phyloP scores from a whole-genome alignment of 2,888 invertebrate species.

The Caenorhabditis drosophilae region DNA sequence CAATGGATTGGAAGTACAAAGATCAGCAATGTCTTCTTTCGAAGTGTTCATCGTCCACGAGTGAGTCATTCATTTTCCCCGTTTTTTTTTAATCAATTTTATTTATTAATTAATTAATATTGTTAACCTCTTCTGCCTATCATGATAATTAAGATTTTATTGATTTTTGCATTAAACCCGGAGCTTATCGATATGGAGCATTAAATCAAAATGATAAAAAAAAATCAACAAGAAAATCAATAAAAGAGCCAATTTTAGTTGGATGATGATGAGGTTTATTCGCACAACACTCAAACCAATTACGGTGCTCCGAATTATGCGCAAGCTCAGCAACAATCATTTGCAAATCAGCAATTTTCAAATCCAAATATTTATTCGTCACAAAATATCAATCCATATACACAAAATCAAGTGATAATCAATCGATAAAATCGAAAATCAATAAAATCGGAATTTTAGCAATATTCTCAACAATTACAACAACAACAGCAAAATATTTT shows the following conservation, averaged over 20 bases:
- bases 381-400: slow-evolving; percentile 42
- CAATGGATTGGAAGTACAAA: slow-evolving; percentile 66
- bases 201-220: too few relatives aligned
- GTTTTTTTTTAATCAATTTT: too few relatives aligned
- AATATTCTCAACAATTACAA: slow-evolving; percentile 12
- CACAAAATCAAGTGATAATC: slow-evolving; percentile 22
- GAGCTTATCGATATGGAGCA: too few relatives aligned
- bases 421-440: too few relatives aligned
- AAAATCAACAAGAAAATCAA: too few relatives aligned
- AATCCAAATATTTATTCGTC: slow-evolving; percentile 22
- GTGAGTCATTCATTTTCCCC: slow-evolving; percentile 44
- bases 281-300: slow-evolving; percentile 36
- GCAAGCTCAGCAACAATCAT: slow-evolving; percentile 19
- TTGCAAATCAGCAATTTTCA: slow-evolving; percentile 20
- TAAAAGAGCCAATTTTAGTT: too few relatives aligned
- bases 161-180: too few relatives aligned
- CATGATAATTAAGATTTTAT: too few relatives aligned
- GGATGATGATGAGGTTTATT: slow-evolving; percentile 57
- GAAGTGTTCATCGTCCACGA: slow-evolving; percentile 58
- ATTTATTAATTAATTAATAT: too few relatives aligned
- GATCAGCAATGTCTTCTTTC: slow-evolving; percentile 59
- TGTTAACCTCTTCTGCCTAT: too few relatives aligned
- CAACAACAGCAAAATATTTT: slow-evolving; percentile 27
- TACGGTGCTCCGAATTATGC: slow-evolving; percentile 44
- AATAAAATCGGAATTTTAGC: too few relatives aligned